Percentiles rank a stretch among this genome's conserved stretches.
These are phyloP conservation scores for Ficedula albicollis DNA, from an alignment of 2,797 vertebrate genomes.

Conservation along the genomic window DNA sequence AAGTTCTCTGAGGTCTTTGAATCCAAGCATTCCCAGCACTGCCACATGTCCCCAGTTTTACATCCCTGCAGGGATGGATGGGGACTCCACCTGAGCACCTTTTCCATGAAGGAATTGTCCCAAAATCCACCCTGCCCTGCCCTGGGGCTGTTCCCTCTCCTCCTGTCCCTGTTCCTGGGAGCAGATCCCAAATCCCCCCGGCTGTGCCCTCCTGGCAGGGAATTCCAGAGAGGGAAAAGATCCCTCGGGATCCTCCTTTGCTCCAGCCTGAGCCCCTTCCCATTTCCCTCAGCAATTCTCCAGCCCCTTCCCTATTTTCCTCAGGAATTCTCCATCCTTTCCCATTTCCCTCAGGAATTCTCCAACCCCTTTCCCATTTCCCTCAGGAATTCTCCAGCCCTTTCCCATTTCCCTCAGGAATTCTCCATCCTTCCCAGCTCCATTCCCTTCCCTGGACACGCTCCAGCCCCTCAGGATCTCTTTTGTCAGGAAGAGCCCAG, in stretches of 20 bases:
- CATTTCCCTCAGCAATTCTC: neutral
- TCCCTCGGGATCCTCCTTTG: too few relatives aligned
- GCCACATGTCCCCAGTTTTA: neutral
- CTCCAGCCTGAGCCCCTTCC: neutral
- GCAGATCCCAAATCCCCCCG: too few relatives aligned
- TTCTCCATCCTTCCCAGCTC: neutral
- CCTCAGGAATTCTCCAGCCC: neutral
- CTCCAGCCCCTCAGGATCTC: too few relatives aligned
- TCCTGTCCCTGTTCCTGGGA: neutral
- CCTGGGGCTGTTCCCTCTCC: neutral
- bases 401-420: neutral
- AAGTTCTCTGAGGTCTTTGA: fast-evolving
- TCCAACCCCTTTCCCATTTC: neutral
- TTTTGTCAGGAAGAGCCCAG: too few relatives aligned
- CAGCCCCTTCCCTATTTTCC: neutral
- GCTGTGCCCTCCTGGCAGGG: too few relatives aligned
- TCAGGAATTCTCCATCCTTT: neutral
- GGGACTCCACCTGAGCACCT: neutral
- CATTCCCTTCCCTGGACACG: fast-evolving
- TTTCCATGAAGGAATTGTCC: neutral
- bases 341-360: neutral
- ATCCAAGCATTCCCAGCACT: neutral
- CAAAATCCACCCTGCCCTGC: fast-evolving
- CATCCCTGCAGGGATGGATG: neutral
- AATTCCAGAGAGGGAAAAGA: too few relatives aligned